Evolutionary conservation across 2,888 invertebrate genomes (phyloP).

Genomic region (Selenia dentaria): DNA sequence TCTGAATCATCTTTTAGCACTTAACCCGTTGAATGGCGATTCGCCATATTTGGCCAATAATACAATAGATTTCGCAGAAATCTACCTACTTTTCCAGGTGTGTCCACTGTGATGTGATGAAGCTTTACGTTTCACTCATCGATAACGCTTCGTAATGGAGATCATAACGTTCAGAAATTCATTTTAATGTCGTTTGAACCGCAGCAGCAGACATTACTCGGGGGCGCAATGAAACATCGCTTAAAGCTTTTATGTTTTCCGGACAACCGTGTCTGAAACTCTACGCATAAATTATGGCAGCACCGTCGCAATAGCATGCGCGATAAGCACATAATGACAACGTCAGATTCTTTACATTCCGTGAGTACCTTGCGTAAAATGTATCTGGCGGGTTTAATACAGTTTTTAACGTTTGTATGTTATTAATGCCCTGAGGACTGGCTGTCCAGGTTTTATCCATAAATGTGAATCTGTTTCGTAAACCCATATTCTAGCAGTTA

Average conservation of each 20-base stretch:
- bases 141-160: slow-evolving; percentile 44
- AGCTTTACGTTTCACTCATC: background rate
- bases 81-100: too few relatives aligned
- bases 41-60: too few relatives aligned
- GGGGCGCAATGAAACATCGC: slow-evolving; percentile 48
- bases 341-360: slow-evolving; percentile 18
- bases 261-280: slow-evolving; percentile 53
- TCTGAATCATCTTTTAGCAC: too few relatives aligned
- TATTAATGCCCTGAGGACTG: background rate
- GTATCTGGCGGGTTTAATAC: slow-evolving; percentile 11
- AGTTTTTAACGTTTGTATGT: background rate
- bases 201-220: slow-evolving; percentile 52
- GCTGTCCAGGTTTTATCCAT: too few relatives aligned
- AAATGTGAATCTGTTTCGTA: too few relatives aligned
- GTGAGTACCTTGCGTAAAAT: slow-evolving; percentile 15
- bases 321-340: slow-evolving; percentile 28
- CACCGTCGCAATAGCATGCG: slow-evolving; percentile 17
- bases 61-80: too few relatives aligned
- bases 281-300: slow-evolving; percentile 33
- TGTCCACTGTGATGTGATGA: too few relatives aligned
- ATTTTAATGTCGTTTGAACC: slow-evolving; percentile 60
- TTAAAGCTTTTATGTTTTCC: slow-evolving; percentile 73
- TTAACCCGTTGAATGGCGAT: too few relatives aligned
- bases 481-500: too few relatives aligned
- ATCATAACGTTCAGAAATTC: slow-evolving; percentile 44